Conservation (phyloP, 1,140 invertebrate species). For the Drosophila melanogaster region Release_6_plus_ISO1_MT NT_037436.4:17071001-17071500, state of each 20-base stretch:
- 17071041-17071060: constrained; percentile 24
- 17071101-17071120: constrained; percentile 81
- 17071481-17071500: constrained; percentile 67
- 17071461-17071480: constrained; percentile 60
- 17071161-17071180: constrained; percentile 63
- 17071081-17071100: constrained; percentile 47
- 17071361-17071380: constrained; percentile 60
- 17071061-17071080: constrained; percentile 18
- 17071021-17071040: constrained; percentile 76
- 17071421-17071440: constrained; percentile 30
- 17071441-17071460: constrained; percentile 46
- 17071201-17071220: constrained; percentile 61
- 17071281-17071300: constrained; percentile 50
- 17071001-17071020: constrained; percentile 74
- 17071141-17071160: constrained; percentile 64
- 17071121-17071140: constrained; percentile 70
- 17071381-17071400: constrained; percentile 27
- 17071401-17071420: constrained; percentile 36
- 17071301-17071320: constrained; percentile 53
- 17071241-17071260: constrained; percentile 45
- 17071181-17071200: constrained; percentile 65
- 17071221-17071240: constrained; percentile 61
- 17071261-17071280: constrained; percentile 47
- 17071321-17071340: constrained; percentile 56
- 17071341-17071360: constrained; percentile 70